Evolutionary conservation across 1,140 invertebrate species (phyloP), one percentile per base, ranked within the genome.

Genomic region (Macrocentrus cingulum): DNA sequence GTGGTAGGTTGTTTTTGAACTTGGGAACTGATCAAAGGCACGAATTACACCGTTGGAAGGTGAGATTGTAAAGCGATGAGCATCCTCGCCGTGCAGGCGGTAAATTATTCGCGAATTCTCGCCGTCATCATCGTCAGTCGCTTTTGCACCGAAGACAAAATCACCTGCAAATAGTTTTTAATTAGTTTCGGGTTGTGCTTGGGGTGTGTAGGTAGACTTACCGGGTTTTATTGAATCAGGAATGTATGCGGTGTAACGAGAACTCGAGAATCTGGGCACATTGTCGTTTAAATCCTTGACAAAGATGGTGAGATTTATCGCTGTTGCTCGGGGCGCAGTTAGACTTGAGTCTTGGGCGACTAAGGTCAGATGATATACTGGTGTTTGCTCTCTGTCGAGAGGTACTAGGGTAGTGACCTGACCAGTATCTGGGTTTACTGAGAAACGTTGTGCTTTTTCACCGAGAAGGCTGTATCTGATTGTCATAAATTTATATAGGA

Each of bases 221-320:
- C 88, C 89, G 37, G 84, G 77, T 60, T 84, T 80, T 1, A 88
- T 92, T 6, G 85, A 83, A 64, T 93, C 91, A 0, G 92, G 89
- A 44, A 94, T 85, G 51, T 90, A 87, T 2, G 92, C 85, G 50
- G 87, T 86, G 68, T 91, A 93, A 46, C 83, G 80, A 1, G 83
- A 76, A 58, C 85, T 83, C 1, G 85, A 82, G 74, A 96, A 95
- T 41, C 80, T 81, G 0, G 94, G 94, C 9, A 86, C 82, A 71
- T 95, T 95, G 72, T 97, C 94, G 74, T 97, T 97, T 62, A 90
- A 85, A 76, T 97, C 94, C 34, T 80, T 78, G 1, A 95, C 85
- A 11, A 74, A 78, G 29, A 97, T 89, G 0, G 88, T 93, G 4
- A 96, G 77, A 75, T 92, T 92, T 0, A 91, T 88, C 1, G 89